A percentile compares a stretch with the other conserved stretches of the same genome.
Evolutionary conservation across 2,113 vertebrate species (phyloP).

Genomic region (Sinocyclocheilus grahami): DNA sequence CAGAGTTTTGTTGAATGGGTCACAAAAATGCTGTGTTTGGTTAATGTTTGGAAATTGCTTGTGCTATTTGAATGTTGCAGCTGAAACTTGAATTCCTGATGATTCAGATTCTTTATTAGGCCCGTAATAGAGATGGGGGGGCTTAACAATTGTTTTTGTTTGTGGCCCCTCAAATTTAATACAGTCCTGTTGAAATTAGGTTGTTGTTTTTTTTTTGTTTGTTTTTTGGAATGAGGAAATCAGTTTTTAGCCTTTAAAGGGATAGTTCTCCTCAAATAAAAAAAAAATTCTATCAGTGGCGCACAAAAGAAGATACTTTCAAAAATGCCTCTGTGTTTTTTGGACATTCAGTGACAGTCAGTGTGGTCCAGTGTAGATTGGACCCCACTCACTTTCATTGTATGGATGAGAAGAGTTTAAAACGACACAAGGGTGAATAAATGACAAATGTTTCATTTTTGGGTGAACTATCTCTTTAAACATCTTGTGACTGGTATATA

Average conservation of each 20-base stretch:
- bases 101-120: background rate
- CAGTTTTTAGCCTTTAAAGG: no score
- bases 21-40: constrained; percentile 16
- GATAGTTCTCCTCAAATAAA: no score
- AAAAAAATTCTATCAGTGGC: no score
- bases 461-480: background rate
- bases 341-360: background rate
- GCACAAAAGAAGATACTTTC: no score
- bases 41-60: background rate
- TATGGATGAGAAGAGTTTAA: background rate
- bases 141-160: background rate
- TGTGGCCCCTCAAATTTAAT: background rate
- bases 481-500: background rate
- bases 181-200: background rate
- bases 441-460: background rate
- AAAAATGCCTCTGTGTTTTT: background rate
- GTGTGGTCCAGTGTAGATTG: background rate
- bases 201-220: no score
- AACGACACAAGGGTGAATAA: background rate
- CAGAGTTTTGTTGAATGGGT: background rate
- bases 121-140: background rate
- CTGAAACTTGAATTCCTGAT: background rate
- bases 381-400: background rate
- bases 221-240: no score
- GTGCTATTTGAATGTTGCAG: background rate